Evolutionary conservation across 2,113 vertebrate species (phyloP).

Genomic region (Ciconia boyciana): DNA sequence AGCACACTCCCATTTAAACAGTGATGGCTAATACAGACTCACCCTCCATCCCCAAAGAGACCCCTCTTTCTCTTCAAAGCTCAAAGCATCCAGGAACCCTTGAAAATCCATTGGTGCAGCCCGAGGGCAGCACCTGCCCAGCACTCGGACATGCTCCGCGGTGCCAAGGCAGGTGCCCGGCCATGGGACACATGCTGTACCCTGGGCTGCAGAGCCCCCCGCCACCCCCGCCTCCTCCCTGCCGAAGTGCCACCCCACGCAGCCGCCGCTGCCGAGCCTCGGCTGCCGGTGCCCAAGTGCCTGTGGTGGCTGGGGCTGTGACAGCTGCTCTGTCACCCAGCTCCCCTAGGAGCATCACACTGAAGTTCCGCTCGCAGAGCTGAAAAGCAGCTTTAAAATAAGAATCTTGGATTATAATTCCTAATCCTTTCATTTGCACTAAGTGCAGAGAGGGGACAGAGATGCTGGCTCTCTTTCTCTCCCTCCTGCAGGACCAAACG

Average conservation of each 20-base stretch:
- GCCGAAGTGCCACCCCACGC: rapidly evolving
- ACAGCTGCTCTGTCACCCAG: not conserved
- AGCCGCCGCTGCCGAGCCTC: rapidly evolving
- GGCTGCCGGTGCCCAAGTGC: not conserved
- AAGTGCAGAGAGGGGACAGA: not conserved
- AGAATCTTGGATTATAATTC: conserved; percentile 1
- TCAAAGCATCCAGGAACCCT: not conserved
- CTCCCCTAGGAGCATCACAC: not conserved
- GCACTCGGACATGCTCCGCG: rapidly evolving
- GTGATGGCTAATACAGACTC: not conserved
- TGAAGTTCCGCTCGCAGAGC: not conserved
- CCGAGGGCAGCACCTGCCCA: rapidly evolving
- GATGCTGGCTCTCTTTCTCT: not conserved
- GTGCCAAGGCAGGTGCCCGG: not conserved
- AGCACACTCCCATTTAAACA: not conserved
- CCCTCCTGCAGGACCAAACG: not conserved
- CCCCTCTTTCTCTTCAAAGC: not conserved
- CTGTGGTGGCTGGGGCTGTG: not conserved
- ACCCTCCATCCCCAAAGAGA: not conserved
- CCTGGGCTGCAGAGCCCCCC: not conserved
- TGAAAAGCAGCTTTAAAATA: conserved; percentile 15
- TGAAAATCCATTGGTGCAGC: not conserved
- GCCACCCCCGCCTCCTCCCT: rapidly evolving
- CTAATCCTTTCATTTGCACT: conserved; percentile 12
- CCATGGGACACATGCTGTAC: rapidly evolving